Base-by-base conservation (phyloP, 2,113 vertebrate genomes). In the Mesitornis unicolor region DNA sequence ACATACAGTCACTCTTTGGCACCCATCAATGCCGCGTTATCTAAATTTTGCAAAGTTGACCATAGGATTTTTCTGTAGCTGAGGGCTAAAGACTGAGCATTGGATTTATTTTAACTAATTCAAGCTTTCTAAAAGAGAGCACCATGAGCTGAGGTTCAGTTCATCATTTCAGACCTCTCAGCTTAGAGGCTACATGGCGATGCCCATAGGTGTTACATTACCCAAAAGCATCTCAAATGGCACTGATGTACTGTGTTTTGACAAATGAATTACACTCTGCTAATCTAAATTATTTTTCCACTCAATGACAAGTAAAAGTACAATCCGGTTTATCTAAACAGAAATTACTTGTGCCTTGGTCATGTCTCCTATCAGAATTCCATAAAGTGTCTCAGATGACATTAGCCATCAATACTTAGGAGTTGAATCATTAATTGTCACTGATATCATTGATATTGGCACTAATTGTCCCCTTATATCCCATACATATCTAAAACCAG, bases 1-100 rank as follows among this genome's bases (percentile, higher is more conserved):
- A 22, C 21, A 64, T 2, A 0, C 0, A 0, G 12, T 36, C 21
- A 2, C 25, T 21, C 42, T 28, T 10, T 31, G 36, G 10, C 19
- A 31, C 33, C 45, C 26, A 18, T 10, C 1, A 2, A 9, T 31
- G 26, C 24, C 24, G 10, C 1, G 1, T 36, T 28, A 47, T 6
- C 17, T 74, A 36, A 47, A 54, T 48, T 61, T 36, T 40, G 8
- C 11, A 43, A 50, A 87, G 36, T 13, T 50, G 16, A 9, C 28
- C 26, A 10, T 2, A 57, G 3, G 18, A 42, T 11, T 75, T 15
- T 81, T 50, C 22, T 36, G 63, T n/a, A 36, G 18, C 22, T 36
- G 31, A 12, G 7, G 31, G 21, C 31, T 50, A 25, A 26, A 21
- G 28, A n/a, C 31, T 18, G 54, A 63, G 36, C 9, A 57, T 4